Evolutionary conservation across 2,113 vertebrate species (phyloP).

Genomic region (Corythaeola cristata): DNA sequence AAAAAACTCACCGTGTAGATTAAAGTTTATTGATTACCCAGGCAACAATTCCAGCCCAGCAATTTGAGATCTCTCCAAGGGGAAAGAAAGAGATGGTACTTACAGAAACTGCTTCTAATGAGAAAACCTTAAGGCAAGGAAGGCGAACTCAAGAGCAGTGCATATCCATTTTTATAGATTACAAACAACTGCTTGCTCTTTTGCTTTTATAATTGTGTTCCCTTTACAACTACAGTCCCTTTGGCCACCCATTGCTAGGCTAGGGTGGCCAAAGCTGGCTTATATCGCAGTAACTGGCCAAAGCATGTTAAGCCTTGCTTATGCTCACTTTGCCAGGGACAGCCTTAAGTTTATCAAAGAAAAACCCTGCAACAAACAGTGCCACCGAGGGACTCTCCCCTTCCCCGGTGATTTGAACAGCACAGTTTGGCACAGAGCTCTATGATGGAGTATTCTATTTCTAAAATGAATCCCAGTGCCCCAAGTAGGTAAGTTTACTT

Average conservation of each 20-base stretch:
- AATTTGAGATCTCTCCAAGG: background rate
- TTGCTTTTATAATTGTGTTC: background rate
- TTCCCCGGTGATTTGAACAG: background rate
- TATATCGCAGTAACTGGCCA: background rate
- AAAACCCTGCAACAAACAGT: background rate
- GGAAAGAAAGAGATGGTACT: constrained; percentile 11
- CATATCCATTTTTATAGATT: background rate
- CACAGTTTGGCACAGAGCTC: background rate
- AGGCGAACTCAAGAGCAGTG: background rate
- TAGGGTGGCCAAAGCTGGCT: background rate
- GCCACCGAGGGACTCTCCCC: background rate
- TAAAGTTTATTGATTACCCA: constrained; percentile 26
- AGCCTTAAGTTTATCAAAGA: background rate
- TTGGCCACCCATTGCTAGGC: background rate
- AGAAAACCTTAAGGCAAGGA: constrained; percentile 39
- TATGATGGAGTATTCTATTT: background rate
- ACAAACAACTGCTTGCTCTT: background rate
- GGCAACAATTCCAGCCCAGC: background rate
- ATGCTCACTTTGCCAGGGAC: background rate
- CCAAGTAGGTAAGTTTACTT: background rate
- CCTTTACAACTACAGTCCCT: background rate
- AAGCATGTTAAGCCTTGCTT: background rate
- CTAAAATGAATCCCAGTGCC: background rate
- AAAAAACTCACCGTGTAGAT: background rate
- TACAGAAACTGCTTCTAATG: constrained; percentile 37